Evolutionary conservation across 2,113 vertebrate species (phyloP), one percentile per base, ranked within the genome.

Genomic region (Hippocampus comes): DNA sequence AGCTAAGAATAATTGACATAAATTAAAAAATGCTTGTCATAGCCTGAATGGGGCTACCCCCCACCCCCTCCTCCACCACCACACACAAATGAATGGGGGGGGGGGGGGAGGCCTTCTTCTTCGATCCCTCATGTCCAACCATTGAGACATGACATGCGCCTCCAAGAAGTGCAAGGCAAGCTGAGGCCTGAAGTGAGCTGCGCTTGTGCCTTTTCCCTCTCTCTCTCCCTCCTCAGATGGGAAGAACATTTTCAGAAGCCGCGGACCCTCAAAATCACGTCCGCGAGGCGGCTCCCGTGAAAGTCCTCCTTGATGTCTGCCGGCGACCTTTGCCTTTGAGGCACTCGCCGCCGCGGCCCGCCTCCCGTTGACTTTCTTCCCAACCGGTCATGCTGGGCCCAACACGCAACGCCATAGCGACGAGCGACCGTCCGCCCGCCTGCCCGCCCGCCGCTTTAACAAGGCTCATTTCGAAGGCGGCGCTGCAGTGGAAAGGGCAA

Each of bases 1-100:
- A 87, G 57, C 57, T 3, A 6, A 30, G 59, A 7, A 34, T 34
- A 9, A 34, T 61, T 34, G 59, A 61, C 79, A 86, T 87, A 77
- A 91, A 87, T 87, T 87, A 91, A 85, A 89, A 82, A 63, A 53
- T 77, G 60, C 77, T 67, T 86, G 82, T 86, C 78, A 78, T 82
- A 79, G 86, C 80, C 59, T 88, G 84, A 88, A 87, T 79, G 15
- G 75, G 70, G 71, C 46, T 7, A 5, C 9, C 70, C 46, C 42
- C 42, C 10, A 2, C 64, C 23, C 18, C 15, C 27, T 17, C 6
- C 46, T 1, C 46, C 2, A 34, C 30, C 30, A 34, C 30, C 3
- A 30, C 30, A 30, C 27, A 27, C 27, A 27, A 27, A 25, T 25
- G 25, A 25, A 25, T 25, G 25, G 25, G 25, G 25, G 25, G 25